Base-by-base conservation (phyloP, 2,113 vertebrate species). In the Callipepla squamata region DNA sequence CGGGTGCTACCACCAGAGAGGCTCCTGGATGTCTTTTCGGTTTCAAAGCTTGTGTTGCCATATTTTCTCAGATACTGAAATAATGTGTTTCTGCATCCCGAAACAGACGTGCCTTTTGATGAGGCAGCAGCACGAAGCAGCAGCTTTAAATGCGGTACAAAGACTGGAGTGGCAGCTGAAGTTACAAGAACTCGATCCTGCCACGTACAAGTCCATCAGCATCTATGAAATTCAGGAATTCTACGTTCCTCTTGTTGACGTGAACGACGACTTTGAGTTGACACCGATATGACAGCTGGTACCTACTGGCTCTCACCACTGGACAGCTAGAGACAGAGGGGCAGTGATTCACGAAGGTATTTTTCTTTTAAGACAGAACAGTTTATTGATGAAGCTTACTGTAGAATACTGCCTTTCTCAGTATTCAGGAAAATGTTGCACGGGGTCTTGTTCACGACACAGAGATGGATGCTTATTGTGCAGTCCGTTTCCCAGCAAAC, bases 221-320 rank as follows among this genome's bases (percentile, higher is more conserved):
- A 99, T 99, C 97, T 99, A 99, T 63, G 99, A 99, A 97, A 99
- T 99, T 93, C 98, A 99, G 9, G 99, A 99, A 97, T 99, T 99
- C 81, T 99, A 99, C 90, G 99, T 99, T 97, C 99, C 99, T 23
- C 99, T 99, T 9, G 99, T 99, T 90, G 99, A 99, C 92, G 99
- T 99, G 92, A 99, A 99, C 40, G 99, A 99, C 72, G 99, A 99
- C 97, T 99, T 99, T 77, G 99, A 99, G 96, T 97, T 99, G 97
- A 99, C 99, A 5, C 99, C 99, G 13, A 99, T 99, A 98, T 99
- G 98, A 98, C 85, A 94, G 8, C 61, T 26, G n/a, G 85, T 68
- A 66, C 76, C 53, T 38, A 67, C 57, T 85, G 80, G 30, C 68
- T 92, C 32, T 74, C 90, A 21, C 30, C 75, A 5, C 4, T 53